Evolutionary conservation across 2,888 invertebrate species (phyloP), one percentile per base, ranked within the genome.

Genomic region (Portevinia maculata): DNA sequence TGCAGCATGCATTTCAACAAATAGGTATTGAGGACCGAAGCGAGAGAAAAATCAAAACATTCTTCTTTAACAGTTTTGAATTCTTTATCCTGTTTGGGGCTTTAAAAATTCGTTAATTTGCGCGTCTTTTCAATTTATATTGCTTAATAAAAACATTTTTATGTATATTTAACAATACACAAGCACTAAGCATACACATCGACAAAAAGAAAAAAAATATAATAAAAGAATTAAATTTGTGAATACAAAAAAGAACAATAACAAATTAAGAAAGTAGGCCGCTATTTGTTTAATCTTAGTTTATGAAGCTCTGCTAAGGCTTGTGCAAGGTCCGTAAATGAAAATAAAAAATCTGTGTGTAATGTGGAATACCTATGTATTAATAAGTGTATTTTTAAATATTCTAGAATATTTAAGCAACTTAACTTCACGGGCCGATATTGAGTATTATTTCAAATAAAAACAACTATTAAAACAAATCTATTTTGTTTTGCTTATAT

Each of bases 351-450:
- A 53, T 24, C 24, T 44, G 52, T 59, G 70, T 75, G 53, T 70
- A 24, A 62, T 62, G 46, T 70, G 59, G 64, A n/a, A 59, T 59
- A 70, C 69, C 81, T 65, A 53, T 64, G 53, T 70, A 44, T 69
- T 34, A 74, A 64, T 46, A 69, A 64, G 75, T 75, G n/a, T 44
- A 3, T 17, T 41, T 8, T 65, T 9, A 60, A 50, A 70, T 57
- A 55, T 34, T 24, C 13, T 59, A 44, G 21, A 15, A 32, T 59
- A 46, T 65, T 46, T 65, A 8, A 79, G 57, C 30, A 67, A 46
- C 62, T 34, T 1, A 57, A 79, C 50, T 46, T 30, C 21, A 67
- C 62, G 57, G 69, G 69, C 83, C 83, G 78, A 78, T 83, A 39
- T 55, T 62, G 0, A 48, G 53, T 60, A 24, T 37, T 59, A 59